These are phyloP conservation scores for Trogon melanurus DNA, from an alignment of 2,113 vertebrate genomes.

Conservation along the genomic window DNA sequence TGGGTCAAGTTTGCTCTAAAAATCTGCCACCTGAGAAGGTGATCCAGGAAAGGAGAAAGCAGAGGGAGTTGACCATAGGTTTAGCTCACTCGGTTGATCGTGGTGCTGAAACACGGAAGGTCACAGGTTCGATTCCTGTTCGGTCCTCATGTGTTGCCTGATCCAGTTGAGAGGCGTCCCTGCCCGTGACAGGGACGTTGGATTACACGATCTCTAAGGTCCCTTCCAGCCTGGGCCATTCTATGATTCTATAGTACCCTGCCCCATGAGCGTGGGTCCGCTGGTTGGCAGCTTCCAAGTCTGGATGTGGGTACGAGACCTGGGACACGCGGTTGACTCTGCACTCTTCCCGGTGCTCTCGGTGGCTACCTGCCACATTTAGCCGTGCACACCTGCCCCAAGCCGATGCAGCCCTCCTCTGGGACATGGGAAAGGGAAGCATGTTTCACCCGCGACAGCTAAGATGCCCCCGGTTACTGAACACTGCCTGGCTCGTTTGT, in stretches of 20 bases:
- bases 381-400: not conserved
- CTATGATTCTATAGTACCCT: not conserved
- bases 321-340: no score
- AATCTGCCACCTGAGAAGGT: not conserved
- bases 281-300: not conserved
- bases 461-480: not conserved
- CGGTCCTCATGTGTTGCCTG: no score
- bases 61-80: rapidly evolving
- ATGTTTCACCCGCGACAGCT: not conserved
- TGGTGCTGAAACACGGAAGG: no score
- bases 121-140: no score
- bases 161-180: no score
- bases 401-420: not conserved
- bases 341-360: not conserved
- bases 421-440: rapidly evolving
- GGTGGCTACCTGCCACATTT: rapidly evolving
- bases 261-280: rapidly evolving
- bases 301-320: rapidly evolving
- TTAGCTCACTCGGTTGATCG: no score
- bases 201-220: no score
- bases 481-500: rapidly evolving
- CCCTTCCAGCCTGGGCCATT: no score
- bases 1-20: not conserved
- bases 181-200: no score
- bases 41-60: not conserved